Percentiles rank a stretch among this genome's conserved stretches.
Conservation (phyloP, 2,113 vertebrate genomes). For the Megaceryle maxima region DNA sequence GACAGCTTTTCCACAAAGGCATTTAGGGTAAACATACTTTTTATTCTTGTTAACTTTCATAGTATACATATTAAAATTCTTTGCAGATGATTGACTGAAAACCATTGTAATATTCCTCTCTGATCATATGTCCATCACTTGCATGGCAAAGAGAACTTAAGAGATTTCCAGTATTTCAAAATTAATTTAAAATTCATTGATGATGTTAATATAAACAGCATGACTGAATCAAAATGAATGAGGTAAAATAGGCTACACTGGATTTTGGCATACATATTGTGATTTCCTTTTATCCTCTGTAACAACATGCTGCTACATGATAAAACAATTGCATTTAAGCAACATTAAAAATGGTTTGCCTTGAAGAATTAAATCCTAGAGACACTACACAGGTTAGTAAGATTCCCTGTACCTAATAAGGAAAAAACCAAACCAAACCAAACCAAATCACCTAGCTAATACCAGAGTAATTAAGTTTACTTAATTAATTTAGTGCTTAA, state of each 20-base stretch:
- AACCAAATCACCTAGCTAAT: neutral
- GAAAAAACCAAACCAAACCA: no score
- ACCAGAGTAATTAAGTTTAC: no score
- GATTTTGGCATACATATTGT: neutral
- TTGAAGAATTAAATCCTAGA: neutral
- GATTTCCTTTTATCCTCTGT: neutral
- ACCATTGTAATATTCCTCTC: neutral
- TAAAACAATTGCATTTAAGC: neutral
- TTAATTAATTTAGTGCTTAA: no score
- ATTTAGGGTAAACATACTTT: neutral
- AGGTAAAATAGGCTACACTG: neutral
- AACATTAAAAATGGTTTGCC: neutral
- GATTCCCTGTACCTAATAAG: neutral
- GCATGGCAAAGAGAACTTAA: neutral
- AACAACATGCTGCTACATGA: neutral
- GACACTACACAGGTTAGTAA: neutral
- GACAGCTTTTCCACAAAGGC: neutral
- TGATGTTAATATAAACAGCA: neutral
- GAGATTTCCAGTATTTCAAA: neutral
- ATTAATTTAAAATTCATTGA: neutral
- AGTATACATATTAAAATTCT: neutral
- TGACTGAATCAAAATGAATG: neutral
- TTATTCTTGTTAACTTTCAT: neutral
- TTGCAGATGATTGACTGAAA: neutral
- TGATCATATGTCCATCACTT: neutral